Percentiles rank a stretch among this genome's conserved stretches.
These are phyloP conservation scores for Epizoanthus rinbou DNA, from an alignment of 92 coral and sea anemone species.

Conservation along the genomic window DNA sequence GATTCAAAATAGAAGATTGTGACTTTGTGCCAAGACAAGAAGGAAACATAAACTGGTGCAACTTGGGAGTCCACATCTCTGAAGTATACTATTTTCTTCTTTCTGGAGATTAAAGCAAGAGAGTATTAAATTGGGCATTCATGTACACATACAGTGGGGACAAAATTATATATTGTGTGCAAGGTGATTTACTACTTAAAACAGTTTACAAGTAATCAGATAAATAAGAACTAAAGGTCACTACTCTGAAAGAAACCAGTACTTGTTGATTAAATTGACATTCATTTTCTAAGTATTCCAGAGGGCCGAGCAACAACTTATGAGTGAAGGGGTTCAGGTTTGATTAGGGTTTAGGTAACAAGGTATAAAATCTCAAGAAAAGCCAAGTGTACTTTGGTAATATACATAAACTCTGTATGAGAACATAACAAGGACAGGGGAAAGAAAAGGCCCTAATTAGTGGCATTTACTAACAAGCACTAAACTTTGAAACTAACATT, in stretches of 20 bases:
- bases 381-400: conserved; percentile 1
- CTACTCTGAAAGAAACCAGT: neutral
- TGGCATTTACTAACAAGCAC: conserved; percentile 1
- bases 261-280: neutral
- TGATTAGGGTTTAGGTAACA: conserved; percentile 1
- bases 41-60: no score
- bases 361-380: no score
- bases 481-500: conserved; percentile 2
- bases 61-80: no score
- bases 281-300: neutral
- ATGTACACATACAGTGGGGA: neutral
- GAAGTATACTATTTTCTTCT: no score
- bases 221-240: neutral
- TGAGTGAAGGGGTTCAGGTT: no score
- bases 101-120: no score
- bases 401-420: conserved; percentile 10
- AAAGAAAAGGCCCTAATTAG: conserved; percentile 5
- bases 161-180: neutral
- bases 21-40: no score
- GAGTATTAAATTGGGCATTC: conserved; percentile 1
- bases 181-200: neutral
- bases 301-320: neutral
- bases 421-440: conserved; percentile 10
- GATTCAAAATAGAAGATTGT: no score
- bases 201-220: neutral